phyloP scores from a whole-genome alignment of 2,797 vertebrate species.

The Lithobates pipiens region DNA sequence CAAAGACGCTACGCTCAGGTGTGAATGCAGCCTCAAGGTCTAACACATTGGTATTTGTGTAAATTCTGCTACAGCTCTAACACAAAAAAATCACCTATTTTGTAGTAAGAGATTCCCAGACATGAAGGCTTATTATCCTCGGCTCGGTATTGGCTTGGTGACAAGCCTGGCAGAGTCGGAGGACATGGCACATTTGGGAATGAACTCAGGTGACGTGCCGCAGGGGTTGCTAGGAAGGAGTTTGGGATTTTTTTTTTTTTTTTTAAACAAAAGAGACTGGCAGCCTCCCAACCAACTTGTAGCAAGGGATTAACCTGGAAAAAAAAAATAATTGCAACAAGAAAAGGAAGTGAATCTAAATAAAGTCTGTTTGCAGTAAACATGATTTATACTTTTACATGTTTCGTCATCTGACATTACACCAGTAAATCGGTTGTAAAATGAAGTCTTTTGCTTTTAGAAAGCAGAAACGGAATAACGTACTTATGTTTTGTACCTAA shows the following conservation, averaged over 20 bases:
- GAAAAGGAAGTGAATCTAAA: slow-evolving; percentile 61
- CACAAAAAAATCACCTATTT: background rate
- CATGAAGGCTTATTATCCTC: background rate
- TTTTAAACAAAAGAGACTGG: slow-evolving; percentile 63
- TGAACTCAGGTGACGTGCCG: slow-evolving; percentile 56
- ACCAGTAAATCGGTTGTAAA: too few species aligned
- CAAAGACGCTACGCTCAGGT: too few species aligned
- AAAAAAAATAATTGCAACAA: slow-evolving; percentile 59
- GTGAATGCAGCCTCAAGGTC: too few species aligned
- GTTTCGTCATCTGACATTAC: too few species aligned
- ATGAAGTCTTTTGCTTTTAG: too few species aligned
- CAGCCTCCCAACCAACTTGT: slow-evolving; percentile 53
- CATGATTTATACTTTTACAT: background rate
- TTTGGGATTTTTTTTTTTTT: slow-evolving; percentile 59
- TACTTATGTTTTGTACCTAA: too few species aligned
- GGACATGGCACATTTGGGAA: background rate
- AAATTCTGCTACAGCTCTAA: too few species aligned
- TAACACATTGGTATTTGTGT: too few species aligned
- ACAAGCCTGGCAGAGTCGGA: background rate
- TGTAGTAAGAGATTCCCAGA: background rate
- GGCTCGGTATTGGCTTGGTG: background rate
- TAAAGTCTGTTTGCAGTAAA: background rate
- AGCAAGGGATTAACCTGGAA: slow-evolving; percentile 61
- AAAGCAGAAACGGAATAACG: too few species aligned
- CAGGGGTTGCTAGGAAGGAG: slow-evolving; percentile 62